Conservation (phyloP, 1,140 invertebrate genomes). For the Bombus fervidus region DNA sequence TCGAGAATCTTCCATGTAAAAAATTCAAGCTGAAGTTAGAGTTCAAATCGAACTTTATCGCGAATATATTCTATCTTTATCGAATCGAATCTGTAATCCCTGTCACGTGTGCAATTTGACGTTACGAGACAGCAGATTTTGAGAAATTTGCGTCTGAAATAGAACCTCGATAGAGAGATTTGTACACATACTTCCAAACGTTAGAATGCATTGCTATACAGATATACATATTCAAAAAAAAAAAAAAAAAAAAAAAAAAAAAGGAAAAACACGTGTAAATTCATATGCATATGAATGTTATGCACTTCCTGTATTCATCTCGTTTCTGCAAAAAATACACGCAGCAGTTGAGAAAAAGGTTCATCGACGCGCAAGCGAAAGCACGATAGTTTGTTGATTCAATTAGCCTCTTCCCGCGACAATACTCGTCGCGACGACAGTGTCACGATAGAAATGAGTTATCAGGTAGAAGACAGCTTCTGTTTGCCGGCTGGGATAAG, state of each 20-base stretch:
- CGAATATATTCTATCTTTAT: neutral
- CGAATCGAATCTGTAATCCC: neutral
- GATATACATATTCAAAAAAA: neutral
- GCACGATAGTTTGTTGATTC: conserved; percentile 25
- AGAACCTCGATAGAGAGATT: too few relatives aligned
- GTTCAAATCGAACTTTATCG: neutral
- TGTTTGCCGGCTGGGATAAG: neutral
- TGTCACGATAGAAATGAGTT: conserved; percentile 32
- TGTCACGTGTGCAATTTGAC: neutral
- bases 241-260: too few relatives aligned
- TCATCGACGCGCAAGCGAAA: conserved; percentile 20
- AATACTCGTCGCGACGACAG: neutral
- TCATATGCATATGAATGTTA: neutral
- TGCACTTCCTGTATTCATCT: neutral
- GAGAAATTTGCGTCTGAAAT: neutral
- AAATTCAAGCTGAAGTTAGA: neutral
- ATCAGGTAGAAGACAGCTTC: conserved; percentile 8
- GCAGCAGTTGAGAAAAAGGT: neutral
- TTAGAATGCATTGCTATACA: neutral
- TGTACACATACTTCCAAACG: too few relatives aligned
- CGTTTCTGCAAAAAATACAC: neutral
- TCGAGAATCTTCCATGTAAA: neutral
- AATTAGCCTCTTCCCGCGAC: conserved; percentile 17
- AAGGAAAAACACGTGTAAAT: neutral
- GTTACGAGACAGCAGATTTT: neutral